Evolutionary conservation across 2,113 vertebrate species (phyloP).

Genomic region (Dromiciops gliroides): DNA sequence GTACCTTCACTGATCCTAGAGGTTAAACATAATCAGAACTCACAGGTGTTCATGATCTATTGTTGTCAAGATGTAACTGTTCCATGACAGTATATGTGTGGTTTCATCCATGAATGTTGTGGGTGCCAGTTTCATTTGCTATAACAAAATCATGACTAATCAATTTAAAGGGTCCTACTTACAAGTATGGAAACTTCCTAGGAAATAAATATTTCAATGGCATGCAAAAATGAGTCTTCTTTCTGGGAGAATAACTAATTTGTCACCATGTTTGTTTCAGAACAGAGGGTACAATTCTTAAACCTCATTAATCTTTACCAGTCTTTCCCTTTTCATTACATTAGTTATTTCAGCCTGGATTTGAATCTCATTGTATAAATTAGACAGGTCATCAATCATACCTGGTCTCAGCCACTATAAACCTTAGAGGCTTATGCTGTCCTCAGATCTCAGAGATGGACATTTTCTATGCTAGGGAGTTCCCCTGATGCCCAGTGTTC

Average conservation of each 20-base stretch:
- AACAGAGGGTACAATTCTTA: conserved; percentile 47
- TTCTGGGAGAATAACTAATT: conserved; percentile 44
- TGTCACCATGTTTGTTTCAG: conserved; percentile 50
- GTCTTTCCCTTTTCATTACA: conserved; percentile 47
- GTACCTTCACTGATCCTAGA: conserved; percentile 71
- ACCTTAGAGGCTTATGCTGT: conserved; percentile 13
- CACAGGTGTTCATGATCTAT: background rate
- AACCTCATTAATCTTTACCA: conserved; percentile 61
- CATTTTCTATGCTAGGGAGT: conserved; percentile 10
- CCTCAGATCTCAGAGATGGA: conserved; percentile 1
- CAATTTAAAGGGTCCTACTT: conserved; percentile 36
- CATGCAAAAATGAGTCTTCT: background rate
- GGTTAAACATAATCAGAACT: conserved; percentile 40
- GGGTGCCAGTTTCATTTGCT: conserved; percentile 3
- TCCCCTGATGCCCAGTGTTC: background rate
- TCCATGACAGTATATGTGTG: conserved; percentile 47
- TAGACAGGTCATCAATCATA: conserved; percentile 60
- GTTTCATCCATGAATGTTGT: background rate
- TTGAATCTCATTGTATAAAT: conserved; percentile 59
- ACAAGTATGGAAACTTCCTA: conserved; percentile 21
- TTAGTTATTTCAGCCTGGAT: conserved; percentile 64
- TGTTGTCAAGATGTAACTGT: conserved; percentile 33
- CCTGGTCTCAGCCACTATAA: conserved; percentile 51
- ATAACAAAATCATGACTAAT: conserved; percentile 12
- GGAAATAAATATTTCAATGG: conserved; percentile 35